Base-by-base conservation (phyloP, 2,888 invertebrate species). In the Dryobotodes eremita region DNA sequence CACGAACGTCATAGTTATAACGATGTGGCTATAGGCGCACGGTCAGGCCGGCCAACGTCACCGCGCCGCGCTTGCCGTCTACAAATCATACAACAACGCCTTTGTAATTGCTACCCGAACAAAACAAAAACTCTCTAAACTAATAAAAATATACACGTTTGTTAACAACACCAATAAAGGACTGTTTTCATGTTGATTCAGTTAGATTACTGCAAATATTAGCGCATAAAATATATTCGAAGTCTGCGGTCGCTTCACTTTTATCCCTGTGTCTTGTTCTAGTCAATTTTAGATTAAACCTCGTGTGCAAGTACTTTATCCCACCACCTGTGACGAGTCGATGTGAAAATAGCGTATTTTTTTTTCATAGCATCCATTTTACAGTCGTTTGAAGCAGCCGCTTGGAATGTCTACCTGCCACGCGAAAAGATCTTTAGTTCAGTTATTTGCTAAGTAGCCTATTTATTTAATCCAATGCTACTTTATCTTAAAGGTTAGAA, bases 271-370 rank as follows among this genome's bases (percentile, higher is more conserved):
- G 88, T 88, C 85, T 88, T 89, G 86, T 89, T 88, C 88, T 86
- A 92, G 88, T 91, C 90, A 92, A 90, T 92, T 92, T 93, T 92
- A 92, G 90, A 91, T 91, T 93, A 93, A 94, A 89, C 91, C 87
- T 86, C 89, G 84, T 86, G 88, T 90, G 89, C 91, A 91, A 91
- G 92, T 90, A 90, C 89, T 91, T 94, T 91, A 91, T 91, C 90
- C 92, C 70, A 84, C 89, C 93, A 93, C 93, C 94, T 93, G 93
- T 91, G 92, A 89, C 91, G 83, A 82, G 76, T 87, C 82, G 84
- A 80, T 83, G 84, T 83, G 88, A 87, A 87, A 90, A 89, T 86
- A 87, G 84, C 70, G 80, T 70, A 86, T 89, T 91, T 89, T 91
- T 89, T 88, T 81, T 78, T 86, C 89, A 86, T 84, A 77, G 71